Base-by-base conservation (phyloP, 2,113 vertebrate genomes). In the Alosa alosa region DNA sequence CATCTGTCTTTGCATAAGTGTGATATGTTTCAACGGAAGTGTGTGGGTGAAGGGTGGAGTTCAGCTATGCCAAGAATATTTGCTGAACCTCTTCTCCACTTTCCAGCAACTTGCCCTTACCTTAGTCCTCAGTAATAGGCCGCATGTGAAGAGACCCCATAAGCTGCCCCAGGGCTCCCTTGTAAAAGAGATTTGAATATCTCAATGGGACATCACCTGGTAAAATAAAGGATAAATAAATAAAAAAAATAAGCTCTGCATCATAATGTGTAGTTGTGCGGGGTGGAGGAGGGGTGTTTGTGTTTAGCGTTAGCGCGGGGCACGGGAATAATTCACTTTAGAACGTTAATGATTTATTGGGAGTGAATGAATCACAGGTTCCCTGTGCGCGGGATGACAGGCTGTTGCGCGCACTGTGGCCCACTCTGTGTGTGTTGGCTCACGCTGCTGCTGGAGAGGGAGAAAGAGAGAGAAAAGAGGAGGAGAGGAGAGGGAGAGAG, bases 301-400 rank as follows among this genome's bases (percentile, higher is more conserved):
- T 72, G 64, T 72, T 72, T 25, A n/a, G 64, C 31, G 64, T 36
- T 25, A 31, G 64, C 31, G 64, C 0, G 11, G 64, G 64, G 4
- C 64, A 72, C 11, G 31, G 25, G 64, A 25, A 72, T 72, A 72
- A 72, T 25, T 72, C 64, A 25, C 1, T 31, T 31, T 31, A n/a
- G n/a, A n/a, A n/a, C n/a, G n/a, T 72, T 72, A 72, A 72, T 72
- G 64, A 72, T 72, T 72, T 72, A 72, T 72, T 72, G 64, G 9
- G 31, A 72, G 64, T 72, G 25, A 72, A 72, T 72, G 64, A 31
- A 72, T 72, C 64, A 72, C 64, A 72, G 25, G 9, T 10, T 36
- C 25, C 64, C n/a, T 72, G 7, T 18, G 64, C n/a, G 8, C 25
- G 9, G 64, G 9, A 72, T 36, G 64, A 72, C 31, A 1, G 64